Conservation (phyloP, 2,113 vertebrate genomes). For the Myodes glareolus region DNA sequence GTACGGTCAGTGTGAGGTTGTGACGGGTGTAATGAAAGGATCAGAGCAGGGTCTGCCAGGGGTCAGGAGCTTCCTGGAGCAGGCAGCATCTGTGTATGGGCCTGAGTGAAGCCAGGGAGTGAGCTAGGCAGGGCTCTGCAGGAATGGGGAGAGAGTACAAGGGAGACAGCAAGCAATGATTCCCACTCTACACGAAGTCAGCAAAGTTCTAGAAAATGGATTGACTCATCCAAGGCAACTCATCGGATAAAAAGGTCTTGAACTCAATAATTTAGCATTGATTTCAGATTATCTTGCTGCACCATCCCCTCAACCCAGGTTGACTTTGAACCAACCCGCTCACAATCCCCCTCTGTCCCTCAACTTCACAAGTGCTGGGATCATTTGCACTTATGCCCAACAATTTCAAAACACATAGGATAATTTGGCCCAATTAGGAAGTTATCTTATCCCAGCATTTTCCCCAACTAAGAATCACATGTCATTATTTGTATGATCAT, state of each 20-base stretch:
- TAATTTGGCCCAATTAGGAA: not conserved
- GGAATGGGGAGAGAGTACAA: not conserved
- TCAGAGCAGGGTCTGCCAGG: not conserved
- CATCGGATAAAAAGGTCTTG: not conserved
- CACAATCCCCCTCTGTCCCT: not conserved
- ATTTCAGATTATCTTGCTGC: not conserved
- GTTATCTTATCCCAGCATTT: not conserved
- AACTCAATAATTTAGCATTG: not conserved
- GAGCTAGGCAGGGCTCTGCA: not conserved
- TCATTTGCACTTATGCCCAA: not conserved
- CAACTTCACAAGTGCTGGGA: not conserved
- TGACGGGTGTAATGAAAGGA: not conserved
- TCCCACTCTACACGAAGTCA: not conserved
- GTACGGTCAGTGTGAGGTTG: too few species aligned
- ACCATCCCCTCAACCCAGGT: rapidly evolving
- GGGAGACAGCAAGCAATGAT: not conserved
- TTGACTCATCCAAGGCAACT: not conserved
- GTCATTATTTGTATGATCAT: not conserved
- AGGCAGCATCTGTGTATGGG: not conserved
- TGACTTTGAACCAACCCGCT: not conserved
- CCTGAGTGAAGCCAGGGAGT: not conserved
- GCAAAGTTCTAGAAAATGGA: not conserved
- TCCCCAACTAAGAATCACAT: not conserved
- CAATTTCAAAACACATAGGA: not conserved
- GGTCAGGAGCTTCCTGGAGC: not conserved